phyloP scores from a whole-genome alignment of 2,888 invertebrate genomes.

The Cabera pusaria region DNA sequence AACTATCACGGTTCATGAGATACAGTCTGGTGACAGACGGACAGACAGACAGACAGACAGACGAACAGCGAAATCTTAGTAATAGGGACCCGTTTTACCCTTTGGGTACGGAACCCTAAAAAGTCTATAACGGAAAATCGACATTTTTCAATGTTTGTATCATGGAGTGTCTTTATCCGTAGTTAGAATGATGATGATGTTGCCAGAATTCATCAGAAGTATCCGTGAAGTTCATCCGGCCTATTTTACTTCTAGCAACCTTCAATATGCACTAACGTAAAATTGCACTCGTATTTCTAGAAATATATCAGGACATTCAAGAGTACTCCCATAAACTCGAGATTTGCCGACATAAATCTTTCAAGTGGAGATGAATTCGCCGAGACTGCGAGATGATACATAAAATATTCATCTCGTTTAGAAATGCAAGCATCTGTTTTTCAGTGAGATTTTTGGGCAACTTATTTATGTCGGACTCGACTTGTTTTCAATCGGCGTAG shows the following conservation, averaged over 20 bases:
- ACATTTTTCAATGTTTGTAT: too few species aligned
- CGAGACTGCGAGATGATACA: conserved; percentile 73
- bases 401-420: conserved; percentile 74
- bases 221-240: conserved; percentile 1
- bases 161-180: too few species aligned
- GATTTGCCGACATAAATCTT: conserved; percentile 76
- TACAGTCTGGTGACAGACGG: too few species aligned
- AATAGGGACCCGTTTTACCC: too few species aligned
- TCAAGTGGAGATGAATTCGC: conserved; percentile 73
- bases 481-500: conserved; percentile 30
- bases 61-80: too few species aligned
- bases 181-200: too few species aligned
- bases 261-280: conserved; percentile 43
- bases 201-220: too few species aligned
- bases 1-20: too few species aligned
- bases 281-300: conserved; percentile 45
- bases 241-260: conserved; percentile 10
- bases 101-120: too few species aligned
- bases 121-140: too few species aligned
- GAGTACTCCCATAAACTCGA: conserved; percentile 53
- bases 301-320: conserved; percentile 41
- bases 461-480: conserved; percentile 37
- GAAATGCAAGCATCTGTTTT: conserved; percentile 73
- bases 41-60: too few species aligned
- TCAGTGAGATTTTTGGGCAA: conserved; percentile 45